Evolutionary conservation across 2,797 vertebrate genomes (phyloP).

Genomic region (Enoplosus armatus): DNA sequence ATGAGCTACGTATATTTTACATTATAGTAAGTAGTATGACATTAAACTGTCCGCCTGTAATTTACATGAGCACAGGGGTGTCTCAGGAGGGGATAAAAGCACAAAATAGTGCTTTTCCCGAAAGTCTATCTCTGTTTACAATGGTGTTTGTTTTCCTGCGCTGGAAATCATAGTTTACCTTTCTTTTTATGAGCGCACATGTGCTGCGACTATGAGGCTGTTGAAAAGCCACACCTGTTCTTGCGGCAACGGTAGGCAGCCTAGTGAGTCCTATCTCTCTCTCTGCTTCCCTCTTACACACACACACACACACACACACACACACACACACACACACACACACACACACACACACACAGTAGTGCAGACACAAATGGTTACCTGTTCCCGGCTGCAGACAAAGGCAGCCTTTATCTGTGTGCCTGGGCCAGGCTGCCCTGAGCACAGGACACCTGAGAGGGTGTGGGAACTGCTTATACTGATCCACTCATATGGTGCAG

Average conservation of each 20-base stretch:
- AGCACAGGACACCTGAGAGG: conserved; percentile 84
- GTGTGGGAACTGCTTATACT: conserved; percentile 82
- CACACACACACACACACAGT: conserved; percentile 19
- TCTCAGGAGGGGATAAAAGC: background rate
- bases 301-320: conserved; percentile 28
- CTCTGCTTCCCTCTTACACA: conserved; percentile 13
- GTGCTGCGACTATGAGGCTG: conserved; percentile 55
- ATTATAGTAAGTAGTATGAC: conserved; percentile 2
- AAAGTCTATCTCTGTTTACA: conserved; percentile 12
- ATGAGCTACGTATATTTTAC: conserved; percentile 2
- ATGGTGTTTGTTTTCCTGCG: conserved; percentile 19
- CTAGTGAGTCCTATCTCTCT: conserved; percentile 46
- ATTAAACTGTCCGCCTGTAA: conserved; percentile 28
- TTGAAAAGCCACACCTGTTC: conserved; percentile 72
- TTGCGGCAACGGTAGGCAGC: conserved; percentile 40
- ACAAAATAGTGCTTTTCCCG: background rate
- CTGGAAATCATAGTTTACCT: conserved; percentile 44
- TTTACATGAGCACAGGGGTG: background rate
- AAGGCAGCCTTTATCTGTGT: conserved; percentile 81
- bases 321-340: conserved; percentile 17
- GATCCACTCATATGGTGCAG: conserved; percentile 73
- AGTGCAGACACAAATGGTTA: conserved; percentile 81
- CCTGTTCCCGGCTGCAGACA: conserved; percentile 84
- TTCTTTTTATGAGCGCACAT: conserved; percentile 32
- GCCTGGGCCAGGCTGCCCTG: conserved; percentile 73